These are phyloP conservation scores for Poecilobothrus nobilitatus DNA, from an alignment of 2,888 invertebrate genomes.

Conservation along the genomic window DNA sequence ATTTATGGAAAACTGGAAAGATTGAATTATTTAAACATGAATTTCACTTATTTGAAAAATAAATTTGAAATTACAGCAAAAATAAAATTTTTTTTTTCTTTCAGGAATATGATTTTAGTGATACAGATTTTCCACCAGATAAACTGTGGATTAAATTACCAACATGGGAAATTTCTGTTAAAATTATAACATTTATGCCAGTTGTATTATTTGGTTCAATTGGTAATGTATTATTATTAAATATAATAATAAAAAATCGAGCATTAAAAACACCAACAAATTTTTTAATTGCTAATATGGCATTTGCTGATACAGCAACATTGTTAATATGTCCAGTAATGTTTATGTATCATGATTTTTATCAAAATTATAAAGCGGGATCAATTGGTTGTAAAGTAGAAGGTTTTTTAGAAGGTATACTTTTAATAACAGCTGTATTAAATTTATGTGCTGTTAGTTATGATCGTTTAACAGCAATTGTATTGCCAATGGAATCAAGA, in stretches of 20 bases:
- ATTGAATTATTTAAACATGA: too few species aligned
- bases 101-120: neutral
- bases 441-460: conserved; percentile 72
- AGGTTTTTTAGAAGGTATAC: conserved; percentile 64
- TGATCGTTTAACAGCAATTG: conserved; percentile 73
- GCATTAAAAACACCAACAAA: conserved; percentile 63
- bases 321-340: conserved; percentile 66
- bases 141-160: conserved; percentile 58
- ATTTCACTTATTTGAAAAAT: too few species aligned
- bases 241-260: conserved; percentile 53
- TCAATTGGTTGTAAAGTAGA: conserved; percentile 67
- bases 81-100: too few species aligned
- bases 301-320: conserved; percentile 58
- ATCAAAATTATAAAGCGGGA: conserved; percentile 68
- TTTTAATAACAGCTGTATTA: conserved; percentile 66
- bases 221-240: conserved; percentile 57
- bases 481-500: conserved; percentile 60
- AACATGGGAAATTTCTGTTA: conserved; percentile 52
- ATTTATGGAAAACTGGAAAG: too few species aligned
- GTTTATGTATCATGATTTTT: conserved; percentile 64
- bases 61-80: too few species aligned
- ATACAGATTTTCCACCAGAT: conserved; percentile 46
- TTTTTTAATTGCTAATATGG: conserved; percentile 65
- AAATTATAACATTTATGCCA: conserved; percentile 52
- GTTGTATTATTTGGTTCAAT: conserved; percentile 57